These are phyloP conservation scores for Rhineura floridana DNA, from an alignment of 2,113 vertebrate genomes.

Conservation along the genomic window DNA sequence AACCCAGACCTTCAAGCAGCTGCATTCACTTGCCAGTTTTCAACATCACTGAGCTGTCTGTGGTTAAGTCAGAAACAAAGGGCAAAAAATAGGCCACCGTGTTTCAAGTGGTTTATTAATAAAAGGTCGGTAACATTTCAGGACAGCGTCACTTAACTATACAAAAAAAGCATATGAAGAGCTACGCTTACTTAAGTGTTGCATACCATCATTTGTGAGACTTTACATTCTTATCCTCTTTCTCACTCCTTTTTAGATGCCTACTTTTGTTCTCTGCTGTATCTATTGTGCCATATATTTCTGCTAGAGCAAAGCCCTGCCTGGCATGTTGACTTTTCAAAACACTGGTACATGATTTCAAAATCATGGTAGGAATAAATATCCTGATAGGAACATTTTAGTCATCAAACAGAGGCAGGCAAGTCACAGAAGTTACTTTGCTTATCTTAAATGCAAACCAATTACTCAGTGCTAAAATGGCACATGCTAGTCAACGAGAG, in stretches of 20 bases:
- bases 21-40: background rate
- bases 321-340: background rate
- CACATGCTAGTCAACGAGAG: background rate
- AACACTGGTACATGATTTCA: background rate
- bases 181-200: too few relatives aligned
- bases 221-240: background rate
- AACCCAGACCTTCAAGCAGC: background rate
- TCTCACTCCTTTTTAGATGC: background rate
- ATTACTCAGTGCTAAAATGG: background rate
- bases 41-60: background rate
- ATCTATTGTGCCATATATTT: background rate
- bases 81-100: background rate
- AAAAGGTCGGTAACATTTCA: background rate
- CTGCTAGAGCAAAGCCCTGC: background rate
- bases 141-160: background rate
- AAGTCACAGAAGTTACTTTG: background rate
- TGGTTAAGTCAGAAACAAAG: background rate
- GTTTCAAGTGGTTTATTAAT: background rate
- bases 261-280: too few relatives aligned
- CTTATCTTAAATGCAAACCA: background rate
- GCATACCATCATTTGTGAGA: background rate
- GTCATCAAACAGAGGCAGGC: background rate
- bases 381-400: background rate
- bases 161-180: background rate
- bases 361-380: background rate